Conservation (phyloP, 2,888 invertebrate species). For the Gerris lacustris region DNA sequence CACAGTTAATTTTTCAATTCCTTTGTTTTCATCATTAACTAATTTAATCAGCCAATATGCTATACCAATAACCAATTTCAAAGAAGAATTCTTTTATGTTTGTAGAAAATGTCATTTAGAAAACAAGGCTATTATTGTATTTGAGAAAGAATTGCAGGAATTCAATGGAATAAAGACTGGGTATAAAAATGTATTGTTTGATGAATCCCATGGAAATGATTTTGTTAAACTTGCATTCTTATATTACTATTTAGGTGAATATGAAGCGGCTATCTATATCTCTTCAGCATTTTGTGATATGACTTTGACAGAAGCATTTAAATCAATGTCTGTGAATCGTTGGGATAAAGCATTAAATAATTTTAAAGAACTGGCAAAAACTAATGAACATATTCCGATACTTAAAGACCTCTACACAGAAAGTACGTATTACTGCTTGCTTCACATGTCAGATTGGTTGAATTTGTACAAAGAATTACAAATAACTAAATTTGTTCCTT, state of each 20-base stretch:
- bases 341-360: background rate
- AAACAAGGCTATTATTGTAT: background rate
- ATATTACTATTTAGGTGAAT: slow-evolving; percentile 1
- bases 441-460: background rate
- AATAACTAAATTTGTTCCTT: background rate
- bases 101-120: background rate
- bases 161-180: background rate
- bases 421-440: background rate
- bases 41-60: background rate
- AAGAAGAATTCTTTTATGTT: background rate
- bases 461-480: background rate
- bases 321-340: background rate
- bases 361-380: background rate
- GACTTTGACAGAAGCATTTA: background rate
- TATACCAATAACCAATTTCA: background rate
- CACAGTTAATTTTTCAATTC: background rate
- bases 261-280: background rate
- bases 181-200: background rate
- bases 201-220: background rate
- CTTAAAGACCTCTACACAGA: background rate
- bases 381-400: background rate
- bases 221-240: background rate
- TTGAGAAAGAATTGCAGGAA: background rate
- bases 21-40: background rate
- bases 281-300: background rate